Base-by-base conservation (phyloP, 2,888 invertebrate genomes). In the Drosophila ochracea region DNA sequence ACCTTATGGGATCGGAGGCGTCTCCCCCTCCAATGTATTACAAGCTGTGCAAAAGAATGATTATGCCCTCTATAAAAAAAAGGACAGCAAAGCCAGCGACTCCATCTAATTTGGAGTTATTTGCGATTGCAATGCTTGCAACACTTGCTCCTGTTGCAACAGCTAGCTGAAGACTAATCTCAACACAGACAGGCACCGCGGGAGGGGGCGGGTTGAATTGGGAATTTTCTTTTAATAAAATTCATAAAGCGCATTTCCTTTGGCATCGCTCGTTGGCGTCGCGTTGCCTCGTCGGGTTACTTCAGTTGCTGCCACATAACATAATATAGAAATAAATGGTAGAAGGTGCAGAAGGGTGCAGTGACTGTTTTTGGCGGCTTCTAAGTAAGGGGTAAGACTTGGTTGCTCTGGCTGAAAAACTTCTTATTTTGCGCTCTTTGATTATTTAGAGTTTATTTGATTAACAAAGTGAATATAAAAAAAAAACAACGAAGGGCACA, bases 391-490 rank as follows among this genome's bases (percentile, higher is more conserved):
- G 33, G 53, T 41, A 28, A 47, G 16, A 47, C 47, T 47, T 47
- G 47, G 19, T 33, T 39, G 54, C 19, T 43, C 49, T 49, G 78
- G 39, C 60, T 71, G 47, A 33, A 35, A 52, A 80, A 81, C 68
- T 78, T 82, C 63, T 63, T 47, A 47, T 25, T 67, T 73, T 79
- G 82, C 79, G 79, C 74, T 73, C 59, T 73, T 78, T 82, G 79
- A 82, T 79, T 82, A 79, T 79, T 79, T 79, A 78, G 79, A 79
- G 79, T 79, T 79, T 82, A 79, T 79, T 79, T 79, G 79, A 79
- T 79, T 79, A 74, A 74, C 78, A 78, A 73, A 78, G 67, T 43
- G 47, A 9, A n/a, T 30, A 30, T 30, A n/a, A n/a, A 10, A 47
- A n/a, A n/a, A 10, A 47, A 9, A 25, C 21, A 31, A 30, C 31